These are phyloP conservation scores for Entomobrya multifasciata DNA, from an alignment of 2,888 invertebrate genomes.

Conservation along the genomic window DNA sequence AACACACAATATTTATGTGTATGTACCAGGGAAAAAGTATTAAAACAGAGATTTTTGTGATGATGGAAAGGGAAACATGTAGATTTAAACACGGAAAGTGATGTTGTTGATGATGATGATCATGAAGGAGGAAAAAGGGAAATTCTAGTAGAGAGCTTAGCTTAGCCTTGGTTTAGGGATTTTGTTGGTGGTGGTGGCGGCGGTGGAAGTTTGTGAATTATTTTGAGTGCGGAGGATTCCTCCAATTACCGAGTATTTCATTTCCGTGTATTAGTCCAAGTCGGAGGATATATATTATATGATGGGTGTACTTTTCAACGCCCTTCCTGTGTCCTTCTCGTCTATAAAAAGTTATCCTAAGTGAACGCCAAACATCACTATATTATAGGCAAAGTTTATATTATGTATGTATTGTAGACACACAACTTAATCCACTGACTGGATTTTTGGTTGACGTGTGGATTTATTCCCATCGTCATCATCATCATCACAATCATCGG, in stretches of 20 bases:
- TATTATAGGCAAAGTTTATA: no score
- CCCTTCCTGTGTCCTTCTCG: slow-evolving; percentile 3
- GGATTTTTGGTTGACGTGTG: slow-evolving; percentile 66
- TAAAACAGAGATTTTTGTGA: slow-evolving; percentile 47
- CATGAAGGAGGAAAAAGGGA: slow-evolving; percentile 23
- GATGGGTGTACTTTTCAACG: slow-evolving; percentile 15
- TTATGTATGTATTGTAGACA: slow-evolving; percentile 20
- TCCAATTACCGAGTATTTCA: slow-evolving; percentile 66
- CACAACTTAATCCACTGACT: slow-evolving; percentile 65
- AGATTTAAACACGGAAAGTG: slow-evolving; percentile 29
- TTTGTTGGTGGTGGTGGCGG: slow-evolving; percentile 28
- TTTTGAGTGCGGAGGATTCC: slow-evolving; percentile 66
- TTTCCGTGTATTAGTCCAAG: slow-evolving; percentile 38
- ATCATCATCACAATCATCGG: slow-evolving; percentile 11
- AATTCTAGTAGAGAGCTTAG: background rate
- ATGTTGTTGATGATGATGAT: slow-evolving; percentile 24
- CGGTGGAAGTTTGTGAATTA: slow-evolving; percentile 39
- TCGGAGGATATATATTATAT: background rate
- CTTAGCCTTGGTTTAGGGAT: slow-evolving; percentile 36
- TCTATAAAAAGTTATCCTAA: slow-evolving; percentile 40
- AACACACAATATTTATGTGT: slow-evolving; percentile 31
- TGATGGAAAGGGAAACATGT: slow-evolving; percentile 32
- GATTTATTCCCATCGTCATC: slow-evolving; percentile 64
- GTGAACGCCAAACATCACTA: no score
- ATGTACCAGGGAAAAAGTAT: slow-evolving; percentile 32